Evolutionary conservation across 1,140 invertebrate species (phyloP).

Genomic region (Formica exsecta): DNA sequence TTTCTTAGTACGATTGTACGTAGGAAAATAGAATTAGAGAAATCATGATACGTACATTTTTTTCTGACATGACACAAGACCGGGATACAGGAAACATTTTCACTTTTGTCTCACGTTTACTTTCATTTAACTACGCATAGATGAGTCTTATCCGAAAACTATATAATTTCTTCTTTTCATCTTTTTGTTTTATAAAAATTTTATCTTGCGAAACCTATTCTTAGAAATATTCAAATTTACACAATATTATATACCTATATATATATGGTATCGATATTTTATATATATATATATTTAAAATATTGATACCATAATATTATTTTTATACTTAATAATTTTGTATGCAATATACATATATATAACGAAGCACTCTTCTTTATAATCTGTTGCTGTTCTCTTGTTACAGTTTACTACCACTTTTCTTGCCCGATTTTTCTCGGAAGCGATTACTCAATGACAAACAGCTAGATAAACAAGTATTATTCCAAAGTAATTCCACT

Average conservation of each 20-base stretch:
- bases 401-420: background rate
- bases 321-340: background rate
- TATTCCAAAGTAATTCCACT: background rate
- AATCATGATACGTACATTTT: slow-evolving; percentile 55
- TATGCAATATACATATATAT: background rate
- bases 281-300: background rate
- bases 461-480: background rate
- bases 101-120: slow-evolving; percentile 60
- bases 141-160: background rate
- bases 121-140: background rate
- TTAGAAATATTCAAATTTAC: background rate
- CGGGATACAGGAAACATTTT: slow-evolving; percentile 42
- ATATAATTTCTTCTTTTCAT: background rate
- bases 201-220: background rate
- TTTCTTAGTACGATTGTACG: background rate
- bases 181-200: background rate
- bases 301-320: background rate
- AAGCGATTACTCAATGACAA: background rate
- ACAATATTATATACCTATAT: background rate
- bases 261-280: background rate
- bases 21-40: slow-evolving; percentile 56
- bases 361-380: background rate
- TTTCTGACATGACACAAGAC: slow-evolving; percentile 40
- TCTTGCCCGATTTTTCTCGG: background rate
- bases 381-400: background rate